These are phyloP conservation scores for Ctenoplectra terminalis DNA, from an alignment of 1,140 invertebrate species.

Conservation along the genomic window DNA sequence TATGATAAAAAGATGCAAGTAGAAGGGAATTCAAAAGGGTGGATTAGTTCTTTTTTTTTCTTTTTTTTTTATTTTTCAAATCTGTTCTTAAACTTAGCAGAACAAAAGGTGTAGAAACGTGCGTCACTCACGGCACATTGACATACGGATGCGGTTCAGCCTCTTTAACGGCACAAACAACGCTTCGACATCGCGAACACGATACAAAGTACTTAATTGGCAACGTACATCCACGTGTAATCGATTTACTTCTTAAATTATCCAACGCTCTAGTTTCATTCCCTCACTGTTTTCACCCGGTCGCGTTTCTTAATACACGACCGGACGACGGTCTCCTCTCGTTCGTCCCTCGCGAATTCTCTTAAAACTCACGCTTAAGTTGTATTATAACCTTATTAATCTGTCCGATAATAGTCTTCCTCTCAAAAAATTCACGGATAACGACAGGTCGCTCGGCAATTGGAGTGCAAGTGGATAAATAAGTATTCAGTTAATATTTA, in stretches of 20 bases:
- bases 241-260: conserved; percentile 42
- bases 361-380: conserved; percentile 46
- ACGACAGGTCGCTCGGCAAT: conserved; percentile 77
- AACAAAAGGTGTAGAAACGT: conserved; percentile 21
- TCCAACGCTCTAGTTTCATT: conserved; percentile 36
- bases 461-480: conserved; percentile 75
- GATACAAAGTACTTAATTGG: conserved; percentile 60
- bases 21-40: too few relatives aligned
- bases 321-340: conserved; percentile 55
- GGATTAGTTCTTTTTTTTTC: not conserved
- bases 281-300: conserved; percentile 11
- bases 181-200: conserved; percentile 49
- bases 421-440: conserved; percentile 77
- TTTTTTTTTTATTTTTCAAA: not conserved
- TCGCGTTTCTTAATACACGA: conserved; percentile 8
- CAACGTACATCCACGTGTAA: conserved; percentile 65
- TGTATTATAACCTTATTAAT: conserved; percentile 59
- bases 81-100: not conserved
- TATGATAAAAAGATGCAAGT: not conserved
- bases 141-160: conserved; percentile 44
- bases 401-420: conserved; percentile 76
- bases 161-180: conserved; percentile 61
- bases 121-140: conserved; percentile 10
- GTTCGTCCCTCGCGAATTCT: conserved; percentile 35
- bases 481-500: conserved; percentile 65